Evolutionary conservation across 2,888 invertebrate genomes (phyloP).

Genomic region (Clunio marinus): DNA sequence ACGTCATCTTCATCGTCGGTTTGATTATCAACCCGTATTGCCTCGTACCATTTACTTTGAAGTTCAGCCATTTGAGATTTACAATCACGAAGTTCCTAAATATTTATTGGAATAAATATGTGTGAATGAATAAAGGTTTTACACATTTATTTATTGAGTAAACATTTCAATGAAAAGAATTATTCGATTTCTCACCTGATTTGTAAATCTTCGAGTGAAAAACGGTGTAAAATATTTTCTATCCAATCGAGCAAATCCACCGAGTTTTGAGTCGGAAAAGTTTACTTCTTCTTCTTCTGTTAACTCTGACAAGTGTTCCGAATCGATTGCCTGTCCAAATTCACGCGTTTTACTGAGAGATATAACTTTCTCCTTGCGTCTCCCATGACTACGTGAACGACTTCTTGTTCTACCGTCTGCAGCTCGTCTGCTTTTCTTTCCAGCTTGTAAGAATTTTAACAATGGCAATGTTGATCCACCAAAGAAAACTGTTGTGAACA

Average conservation of each 20-base stretch:
- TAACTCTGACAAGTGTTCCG: conserved; percentile 86
- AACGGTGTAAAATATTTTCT: conserved; percentile 93
- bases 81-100: conserved; percentile 86
- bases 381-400: conserved; percentile 55
- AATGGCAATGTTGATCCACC: conserved; percentile 98
- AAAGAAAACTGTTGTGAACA: conserved; percentile 80
- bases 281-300: conserved; percentile 87
- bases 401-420: conserved; percentile 45
- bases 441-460: conserved; percentile 78
- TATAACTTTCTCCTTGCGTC: conserved; percentile 69
- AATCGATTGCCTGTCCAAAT: conserved; percentile 93
- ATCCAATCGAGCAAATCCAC: conserved; percentile 88
- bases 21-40: conserved; percentile 65
- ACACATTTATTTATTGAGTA: not conserved
- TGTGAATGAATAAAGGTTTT: not conserved
- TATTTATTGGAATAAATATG: not conserved
- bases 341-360: conserved; percentile 96
- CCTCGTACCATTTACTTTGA: conserved; percentile 96
- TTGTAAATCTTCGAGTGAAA: conserved; percentile 92
- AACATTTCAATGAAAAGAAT: not conserved
- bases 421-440: conserved; percentile 33
- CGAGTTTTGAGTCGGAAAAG: conserved; percentile 72
- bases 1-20: conserved; percentile 14
- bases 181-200: conserved; percentile 60
- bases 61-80: conserved; percentile 94